Percentiles rank a stretch among this genome's conserved stretches.
These are phyloP conservation scores for Lepetodrilus schrolli DNA, from an alignment of 2,888 invertebrate species.

Conservation along the genomic window DNA sequence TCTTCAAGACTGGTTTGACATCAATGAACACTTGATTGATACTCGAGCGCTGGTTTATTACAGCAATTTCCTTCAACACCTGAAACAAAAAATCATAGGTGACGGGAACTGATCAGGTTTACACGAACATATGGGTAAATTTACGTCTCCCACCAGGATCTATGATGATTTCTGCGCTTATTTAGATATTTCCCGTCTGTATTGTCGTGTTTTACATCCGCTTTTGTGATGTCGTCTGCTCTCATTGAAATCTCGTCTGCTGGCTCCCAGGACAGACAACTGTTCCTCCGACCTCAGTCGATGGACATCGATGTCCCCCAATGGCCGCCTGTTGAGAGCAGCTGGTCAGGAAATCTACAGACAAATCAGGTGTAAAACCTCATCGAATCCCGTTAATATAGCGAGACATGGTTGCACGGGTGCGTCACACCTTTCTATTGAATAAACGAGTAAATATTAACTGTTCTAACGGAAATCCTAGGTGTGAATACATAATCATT, in stretches of 20 bases:
- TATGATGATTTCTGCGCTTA: background rate
- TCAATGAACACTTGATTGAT: too few relatives aligned
- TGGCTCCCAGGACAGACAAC: slow-evolving; percentile 4
- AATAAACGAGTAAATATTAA: slow-evolving; percentile 6
- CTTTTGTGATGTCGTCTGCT: background rate
- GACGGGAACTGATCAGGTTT: too few relatives aligned
- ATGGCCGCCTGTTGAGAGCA: background rate
- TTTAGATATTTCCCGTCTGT: background rate
- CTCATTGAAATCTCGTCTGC: slow-evolving; percentile 4
- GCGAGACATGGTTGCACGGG: background rate
- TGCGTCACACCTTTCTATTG: background rate
- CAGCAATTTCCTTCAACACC: too few relatives aligned
- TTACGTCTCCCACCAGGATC: background rate
- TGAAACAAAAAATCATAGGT: too few relatives aligned
- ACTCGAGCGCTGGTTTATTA: too few relatives aligned
- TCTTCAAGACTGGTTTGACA: too few relatives aligned
- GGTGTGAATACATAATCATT: too few relatives aligned
- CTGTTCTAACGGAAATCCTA: too few relatives aligned
- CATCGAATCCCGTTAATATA: slow-evolving; percentile 11
- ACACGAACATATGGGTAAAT: too few relatives aligned
- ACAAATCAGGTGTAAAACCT: background rate
- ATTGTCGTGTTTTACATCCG: background rate
- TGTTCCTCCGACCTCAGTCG: background rate
- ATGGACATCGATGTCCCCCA: slow-evolving; percentile 7
- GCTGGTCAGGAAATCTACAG: background rate